Base-by-base conservation (phyloP, 1,140 invertebrate species). In the Luehdorfia chinensis region DNA sequence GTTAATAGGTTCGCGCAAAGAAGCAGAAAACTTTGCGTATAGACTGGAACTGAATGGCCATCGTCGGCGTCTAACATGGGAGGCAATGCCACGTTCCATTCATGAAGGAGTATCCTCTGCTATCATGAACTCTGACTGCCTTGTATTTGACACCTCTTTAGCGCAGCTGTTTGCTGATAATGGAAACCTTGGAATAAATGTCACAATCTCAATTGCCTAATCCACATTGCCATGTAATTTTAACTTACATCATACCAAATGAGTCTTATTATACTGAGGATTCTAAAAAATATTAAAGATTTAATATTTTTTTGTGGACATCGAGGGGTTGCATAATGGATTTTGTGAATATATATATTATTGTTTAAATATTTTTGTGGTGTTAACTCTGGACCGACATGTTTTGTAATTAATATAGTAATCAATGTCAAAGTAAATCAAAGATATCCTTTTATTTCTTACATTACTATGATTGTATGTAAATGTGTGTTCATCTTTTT, bases 21-120 rank as follows among this genome's bases (percentile, higher is more conserved):
- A 99, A 88, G 98, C 98, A 13, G 98, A 99, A 88, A 97, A 97
- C 73, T 99, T 99, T 91, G 96, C 97, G 25, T 99, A 99, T 86
- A 92, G 97, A 91, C 88, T 99, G 60, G 98, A 99, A 88, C 85
- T 99, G 50, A 99, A 98, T 87, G 97, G 97, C 2, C 94, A 97
- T 66, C 89, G 97, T 45, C 87, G 98, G 28, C 91, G 98, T 41
- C 88, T 99, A 15, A 98, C 97, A 5, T 99, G 98, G 98, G 98
- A 99, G 88, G 98, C 98, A 1, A 99, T 98, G 88, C 98, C 98
- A 1, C 90, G 97, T 23, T 98, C 96, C 36, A 99, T 99, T 69
- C 97, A 99, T 70, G 98, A 99, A 89, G 98, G 98, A 33, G 97
- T 99, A 3, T 96, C 97, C 21, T 96, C 95, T 11, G 97, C 98